Percentiles rank a stretch among this genome's conserved stretches.
Evolutionary conservation across 2,888 invertebrate genomes (phyloP).

Genomic region (Apeira syringaria): DNA sequence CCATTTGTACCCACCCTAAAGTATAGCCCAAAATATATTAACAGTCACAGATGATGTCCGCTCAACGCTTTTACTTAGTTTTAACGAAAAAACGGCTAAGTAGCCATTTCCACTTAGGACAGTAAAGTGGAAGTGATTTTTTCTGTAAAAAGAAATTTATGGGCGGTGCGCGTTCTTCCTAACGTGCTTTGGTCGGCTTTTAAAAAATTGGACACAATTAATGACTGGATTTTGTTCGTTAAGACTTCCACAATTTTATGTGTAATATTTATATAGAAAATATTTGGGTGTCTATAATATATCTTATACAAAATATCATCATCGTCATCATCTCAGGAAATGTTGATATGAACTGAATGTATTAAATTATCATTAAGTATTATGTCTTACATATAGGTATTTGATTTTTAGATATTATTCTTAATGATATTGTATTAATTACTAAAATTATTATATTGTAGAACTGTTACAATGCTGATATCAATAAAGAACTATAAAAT

Average conservation of each 20-base stretch:
- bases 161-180: constrained; percentile 52
- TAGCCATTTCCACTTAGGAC: constrained; percentile 66
- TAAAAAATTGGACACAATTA: constrained; percentile 50
- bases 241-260: constrained; percentile 24
- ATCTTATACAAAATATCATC: no score
- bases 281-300: no score
- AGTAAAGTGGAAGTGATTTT: constrained; percentile 63
- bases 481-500: no score
- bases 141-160: constrained; percentile 50
- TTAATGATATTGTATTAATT: no score
- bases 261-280: no score
- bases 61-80: constrained; percentile 43
- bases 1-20: constrained; percentile 57
- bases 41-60: constrained; percentile 45
- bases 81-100: constrained; percentile 52
- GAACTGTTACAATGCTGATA: no score
- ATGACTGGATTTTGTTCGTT: constrained; percentile 35
- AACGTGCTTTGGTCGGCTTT: constrained; percentile 55
- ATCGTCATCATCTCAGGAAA: no score
- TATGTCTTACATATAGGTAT: no score
- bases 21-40: constrained; percentile 27
- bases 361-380: no score
- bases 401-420: no score
- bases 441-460: no score
- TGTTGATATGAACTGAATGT: no score